Evolutionary conservation across 1,140 invertebrate species (phyloP).

Genomic region (Temnothorax nylanderi): DNA sequence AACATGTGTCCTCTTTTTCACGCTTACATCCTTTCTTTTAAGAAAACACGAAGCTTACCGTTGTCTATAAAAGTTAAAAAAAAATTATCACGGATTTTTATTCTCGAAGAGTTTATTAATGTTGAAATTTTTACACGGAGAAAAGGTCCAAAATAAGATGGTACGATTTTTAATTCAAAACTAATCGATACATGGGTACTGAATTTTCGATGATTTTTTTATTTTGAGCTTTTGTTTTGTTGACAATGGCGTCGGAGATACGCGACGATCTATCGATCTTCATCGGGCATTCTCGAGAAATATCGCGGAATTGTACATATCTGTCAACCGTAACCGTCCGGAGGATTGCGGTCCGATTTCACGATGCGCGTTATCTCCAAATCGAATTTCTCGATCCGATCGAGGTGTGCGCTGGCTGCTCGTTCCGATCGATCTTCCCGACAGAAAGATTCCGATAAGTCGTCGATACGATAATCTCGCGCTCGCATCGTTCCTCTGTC

Average conservation of each 20-base stretch:
- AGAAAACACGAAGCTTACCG: background rate
- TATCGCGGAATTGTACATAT: slow-evolving; percentile 53
- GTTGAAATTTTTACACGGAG: background rate
- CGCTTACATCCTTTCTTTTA: background rate
- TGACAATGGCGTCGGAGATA: slow-evolving; percentile 34
- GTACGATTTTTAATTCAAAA: background rate
- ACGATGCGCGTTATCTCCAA: slow-evolving; percentile 57
- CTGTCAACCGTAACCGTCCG: slow-evolving; percentile 47
- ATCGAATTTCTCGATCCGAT: slow-evolving; percentile 57
- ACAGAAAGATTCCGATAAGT: slow-evolving; percentile 67
- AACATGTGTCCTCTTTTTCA: background rate
- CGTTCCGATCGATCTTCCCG: slow-evolving; percentile 59
- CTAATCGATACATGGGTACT: background rate
- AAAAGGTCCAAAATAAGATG: background rate
- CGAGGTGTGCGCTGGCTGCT: slow-evolving; percentile 17
- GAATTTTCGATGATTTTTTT: background rate
- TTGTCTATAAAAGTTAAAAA: background rate
- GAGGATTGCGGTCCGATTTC: slow-evolving; percentile 28
- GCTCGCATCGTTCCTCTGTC: slow-evolving; percentile 45
- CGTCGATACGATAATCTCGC: slow-evolving; percentile 57
- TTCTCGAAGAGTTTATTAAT: background rate
- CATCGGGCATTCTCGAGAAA: slow-evolving; percentile 26
- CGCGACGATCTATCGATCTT: slow-evolving; percentile 64
- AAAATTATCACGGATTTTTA: background rate
- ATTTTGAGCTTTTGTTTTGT: background rate